Conservation (phyloP, 1,140 invertebrate species). For the Aphaenogaster floridana region DNA sequence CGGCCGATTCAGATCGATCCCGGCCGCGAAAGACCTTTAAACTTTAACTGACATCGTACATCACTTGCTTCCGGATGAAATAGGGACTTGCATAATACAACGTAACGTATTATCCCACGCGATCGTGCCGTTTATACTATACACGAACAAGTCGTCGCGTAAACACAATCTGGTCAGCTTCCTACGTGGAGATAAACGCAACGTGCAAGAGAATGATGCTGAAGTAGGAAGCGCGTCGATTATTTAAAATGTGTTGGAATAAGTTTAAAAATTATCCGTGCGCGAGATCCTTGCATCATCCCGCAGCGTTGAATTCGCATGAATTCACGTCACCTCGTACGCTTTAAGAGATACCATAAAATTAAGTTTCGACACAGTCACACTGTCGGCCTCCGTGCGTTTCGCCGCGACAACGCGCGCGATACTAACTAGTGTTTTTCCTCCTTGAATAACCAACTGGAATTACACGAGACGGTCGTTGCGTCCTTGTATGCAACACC, state of each 20-base stretch:
- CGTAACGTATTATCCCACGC: not conserved
- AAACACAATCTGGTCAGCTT: not conserved
- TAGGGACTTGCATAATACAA: not conserved
- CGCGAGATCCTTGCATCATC: not conserved
- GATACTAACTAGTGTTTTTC: conserved; percentile 39
- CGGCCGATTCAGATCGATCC: conserved; percentile 6
- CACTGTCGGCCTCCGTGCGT: not conserved
- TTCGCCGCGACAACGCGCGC: not conserved
- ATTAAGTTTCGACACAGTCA: conserved; percentile 11
- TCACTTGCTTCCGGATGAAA: conserved; percentile 22
- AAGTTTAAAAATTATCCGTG: not conserved
- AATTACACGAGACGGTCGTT: conserved; percentile 43
- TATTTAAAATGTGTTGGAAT: not conserved
- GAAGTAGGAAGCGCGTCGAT: not conserved
- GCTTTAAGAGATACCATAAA: conserved; percentile 21
- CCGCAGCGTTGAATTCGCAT: not conserved
- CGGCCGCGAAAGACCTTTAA: conserved; percentile 22
- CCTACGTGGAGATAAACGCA: not conserved
- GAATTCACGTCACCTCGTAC: conserved; percentile 21
- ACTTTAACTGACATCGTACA: conserved; percentile 17
- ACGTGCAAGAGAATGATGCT: not conserved
- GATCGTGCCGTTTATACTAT: not conserved
- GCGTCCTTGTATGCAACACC: conserved; percentile 59
- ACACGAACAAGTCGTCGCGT: not conserved
- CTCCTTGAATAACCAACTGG: conserved; percentile 33